Conservation (phyloP, 2,113 vertebrate species). For the Rutilus rutilus region DNA sequence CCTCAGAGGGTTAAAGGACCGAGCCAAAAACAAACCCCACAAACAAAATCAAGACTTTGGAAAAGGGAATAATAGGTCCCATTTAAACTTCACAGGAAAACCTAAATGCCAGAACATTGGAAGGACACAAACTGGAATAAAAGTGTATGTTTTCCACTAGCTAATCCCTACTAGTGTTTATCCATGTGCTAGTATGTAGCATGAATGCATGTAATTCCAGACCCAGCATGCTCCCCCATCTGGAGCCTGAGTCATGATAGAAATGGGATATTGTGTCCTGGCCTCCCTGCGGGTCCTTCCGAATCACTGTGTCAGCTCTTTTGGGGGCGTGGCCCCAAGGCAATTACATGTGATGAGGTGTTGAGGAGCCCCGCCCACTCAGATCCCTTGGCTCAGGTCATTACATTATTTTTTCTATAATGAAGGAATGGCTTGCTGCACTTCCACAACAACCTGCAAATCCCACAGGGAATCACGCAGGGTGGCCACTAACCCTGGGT, state of each 20-base stretch:
- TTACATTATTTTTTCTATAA: constrained; percentile 71
- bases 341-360: constrained; percentile 71
- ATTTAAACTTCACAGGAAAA: not conserved
- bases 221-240: not conserved
- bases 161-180: not conserved
- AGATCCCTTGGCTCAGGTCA: constrained; percentile 60
- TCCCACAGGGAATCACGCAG: constrained; percentile 63
- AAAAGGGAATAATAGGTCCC: no score
- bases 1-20: no score
- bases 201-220: not conserved
- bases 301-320: constrained; percentile 51
- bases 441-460: constrained; percentile 78
- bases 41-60: no score
- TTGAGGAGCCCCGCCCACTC: constrained; percentile 58
- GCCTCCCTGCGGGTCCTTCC: not conserved
- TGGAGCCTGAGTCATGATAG: constrained; percentile 9
- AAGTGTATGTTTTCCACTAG: not conserved
- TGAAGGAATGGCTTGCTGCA: constrained; percentile 70
- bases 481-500: constrained; percentile 62
- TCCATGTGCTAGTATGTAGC: not conserved
- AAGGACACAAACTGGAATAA: not conserved
- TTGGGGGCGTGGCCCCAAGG: constrained; percentile 63
- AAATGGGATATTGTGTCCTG: constrained; percentile 20
- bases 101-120: not conserved
- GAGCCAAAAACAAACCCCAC: no score